phyloP scores from a whole-genome alignment of 1,140 invertebrate genomes.

The Theocolax elegans region DNA sequence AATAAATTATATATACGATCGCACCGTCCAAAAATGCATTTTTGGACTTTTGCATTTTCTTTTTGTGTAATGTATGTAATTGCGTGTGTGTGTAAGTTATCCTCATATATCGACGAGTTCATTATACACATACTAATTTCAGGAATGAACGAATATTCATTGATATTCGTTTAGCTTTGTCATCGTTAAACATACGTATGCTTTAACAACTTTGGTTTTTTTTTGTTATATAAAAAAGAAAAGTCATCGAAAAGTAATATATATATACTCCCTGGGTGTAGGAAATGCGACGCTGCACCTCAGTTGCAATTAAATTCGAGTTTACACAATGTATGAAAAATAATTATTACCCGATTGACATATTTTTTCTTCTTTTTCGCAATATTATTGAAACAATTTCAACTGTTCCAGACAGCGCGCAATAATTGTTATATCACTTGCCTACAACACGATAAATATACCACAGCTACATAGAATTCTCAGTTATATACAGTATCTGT shows the following conservation, averaged over 20 bases:
- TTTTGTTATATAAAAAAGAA: conserved; percentile 14
- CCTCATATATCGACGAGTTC: background rate
- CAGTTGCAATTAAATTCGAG: conserved; percentile 17
- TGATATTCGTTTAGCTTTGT: background rate
- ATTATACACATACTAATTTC: conserved; percentile 18
- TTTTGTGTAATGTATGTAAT: too few species aligned
- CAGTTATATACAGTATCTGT: conserved; percentile 46
- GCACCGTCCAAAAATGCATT: background rate
- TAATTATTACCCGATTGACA: conserved; percentile 18
- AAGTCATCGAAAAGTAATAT: conserved; percentile 31
- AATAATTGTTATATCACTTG: conserved; percentile 37
- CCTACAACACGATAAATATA: conserved; percentile 43
- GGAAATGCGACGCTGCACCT: conserved; percentile 9
- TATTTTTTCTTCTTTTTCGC: too few species aligned
- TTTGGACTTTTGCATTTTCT: conserved; percentile 14
- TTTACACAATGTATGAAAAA: conserved; percentile 32
- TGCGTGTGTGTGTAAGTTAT: too few species aligned
- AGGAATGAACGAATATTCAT: conserved; percentile 6
- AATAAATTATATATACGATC: conserved; percentile 13
- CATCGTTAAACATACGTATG: conserved; percentile 15
- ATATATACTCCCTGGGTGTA: conserved; percentile 5
- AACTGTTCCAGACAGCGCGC: conserved; percentile 41
- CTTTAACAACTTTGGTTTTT: conserved; percentile 39
- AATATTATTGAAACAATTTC: conserved; percentile 30
- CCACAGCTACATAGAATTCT: conserved; percentile 41